Percentiles rank a stretch among this genome's conserved stretches.
Evolutionary conservation across 2,797 vertebrate species (phyloP).

Genomic region (Gadopsis bispinosus): DNA sequence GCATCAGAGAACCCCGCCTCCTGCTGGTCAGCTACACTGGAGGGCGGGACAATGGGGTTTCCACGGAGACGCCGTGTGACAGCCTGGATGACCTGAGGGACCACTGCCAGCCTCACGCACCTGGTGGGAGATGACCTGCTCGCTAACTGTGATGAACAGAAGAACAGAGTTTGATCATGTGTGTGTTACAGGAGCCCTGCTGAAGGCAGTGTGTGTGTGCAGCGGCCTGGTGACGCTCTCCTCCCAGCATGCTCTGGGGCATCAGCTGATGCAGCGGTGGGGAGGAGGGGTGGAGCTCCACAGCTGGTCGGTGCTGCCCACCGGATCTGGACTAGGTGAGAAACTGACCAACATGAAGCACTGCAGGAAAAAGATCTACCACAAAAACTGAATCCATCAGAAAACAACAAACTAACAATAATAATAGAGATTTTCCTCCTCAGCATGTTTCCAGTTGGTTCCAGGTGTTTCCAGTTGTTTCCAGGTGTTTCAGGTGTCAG

Average conservation of each 20-base stretch:
- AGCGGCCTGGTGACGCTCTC: constrained; percentile 85
- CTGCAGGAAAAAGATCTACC: neutral
- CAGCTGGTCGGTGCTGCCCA: constrained; percentile 93
- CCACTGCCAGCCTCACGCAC: constrained; percentile 92
- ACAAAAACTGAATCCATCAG: neutral
- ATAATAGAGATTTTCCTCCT: no score
- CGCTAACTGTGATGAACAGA: neutral
- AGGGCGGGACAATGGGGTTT: constrained; percentile 63
- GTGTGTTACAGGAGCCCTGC: constrained; percentile 88
- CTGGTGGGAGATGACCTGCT: constrained; percentile 79
- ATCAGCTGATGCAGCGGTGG: constrained; percentile 88
- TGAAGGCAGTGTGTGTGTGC: constrained; percentile 94
- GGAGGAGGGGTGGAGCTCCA: constrained; percentile 92
- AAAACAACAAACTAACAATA: neutral
- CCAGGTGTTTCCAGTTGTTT: no score
- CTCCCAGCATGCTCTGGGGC: constrained; percentile 81
- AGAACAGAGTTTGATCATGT: constrained; percentile 3
- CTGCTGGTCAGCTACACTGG: constrained; percentile 81
- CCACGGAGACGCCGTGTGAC: constrained; percentile 81
- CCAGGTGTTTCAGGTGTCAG: no score
- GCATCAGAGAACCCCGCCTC: constrained; percentile 85
- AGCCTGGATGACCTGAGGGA: constrained; percentile 88
- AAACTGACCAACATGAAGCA: neutral
- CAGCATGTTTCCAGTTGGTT: no score
- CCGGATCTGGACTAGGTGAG: constrained; percentile 94